These are phyloP conservation scores for Panthera leo DNA, from an alignment of 2,113 vertebrate species.

Conservation along the genomic window DNA sequence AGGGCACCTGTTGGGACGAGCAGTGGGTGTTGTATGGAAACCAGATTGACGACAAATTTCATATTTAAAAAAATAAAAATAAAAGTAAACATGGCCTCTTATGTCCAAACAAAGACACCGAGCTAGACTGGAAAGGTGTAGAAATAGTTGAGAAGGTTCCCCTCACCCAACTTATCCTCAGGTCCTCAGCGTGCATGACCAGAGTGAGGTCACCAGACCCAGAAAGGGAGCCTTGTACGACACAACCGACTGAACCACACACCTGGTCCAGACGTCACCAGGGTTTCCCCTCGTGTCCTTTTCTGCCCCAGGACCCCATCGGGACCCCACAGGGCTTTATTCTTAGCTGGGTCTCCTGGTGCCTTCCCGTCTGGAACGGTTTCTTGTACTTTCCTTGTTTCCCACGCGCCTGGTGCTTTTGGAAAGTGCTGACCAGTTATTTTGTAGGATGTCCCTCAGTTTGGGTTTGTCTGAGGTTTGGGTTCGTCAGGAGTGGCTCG, in stretches of 20 bases:
- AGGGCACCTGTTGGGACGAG: too few relatives aligned
- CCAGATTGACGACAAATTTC: too few relatives aligned
- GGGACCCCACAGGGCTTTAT: neutral
- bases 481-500: too few relatives aligned
- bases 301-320: neutral
- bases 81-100: too few relatives aligned
- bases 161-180: neutral
- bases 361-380: neutral
- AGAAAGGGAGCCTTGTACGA: accelerated
- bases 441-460: neutral
- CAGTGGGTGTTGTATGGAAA: too few relatives aligned
- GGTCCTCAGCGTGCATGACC: neutral
- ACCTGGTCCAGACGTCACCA: accelerated
- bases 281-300: neutral
- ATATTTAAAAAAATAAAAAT: too few relatives aligned
- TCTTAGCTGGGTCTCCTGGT: neutral
- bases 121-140: neutral
- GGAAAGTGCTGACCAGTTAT: neutral
- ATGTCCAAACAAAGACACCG: neutral
- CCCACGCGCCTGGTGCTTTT: neutral
- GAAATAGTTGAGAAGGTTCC: neutral
- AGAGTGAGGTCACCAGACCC: accelerated
- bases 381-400: neutral
- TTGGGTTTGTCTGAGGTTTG: neutral
- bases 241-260: accelerated